Percentiles rank a stretch among this genome's conserved stretches.
Conservation (phyloP, 2,888 invertebrate species). For the Mycogona germanica region DNA sequence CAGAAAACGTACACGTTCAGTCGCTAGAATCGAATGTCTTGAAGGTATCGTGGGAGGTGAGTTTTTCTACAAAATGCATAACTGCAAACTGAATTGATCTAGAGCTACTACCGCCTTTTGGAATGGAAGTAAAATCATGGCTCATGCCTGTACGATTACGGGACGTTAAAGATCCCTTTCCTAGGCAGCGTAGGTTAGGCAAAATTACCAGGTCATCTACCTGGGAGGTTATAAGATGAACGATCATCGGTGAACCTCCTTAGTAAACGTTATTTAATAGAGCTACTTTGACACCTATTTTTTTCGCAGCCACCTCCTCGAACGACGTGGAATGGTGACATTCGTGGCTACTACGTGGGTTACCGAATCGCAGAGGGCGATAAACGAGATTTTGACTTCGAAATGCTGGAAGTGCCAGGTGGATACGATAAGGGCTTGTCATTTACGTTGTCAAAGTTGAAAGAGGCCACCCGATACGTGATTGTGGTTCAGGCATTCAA, state of each 20-base stretch:
- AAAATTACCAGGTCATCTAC: no score
- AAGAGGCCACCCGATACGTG: conserved; percentile 16
- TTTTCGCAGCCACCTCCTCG: conserved; percentile 14
- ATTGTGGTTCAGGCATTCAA: conserved; percentile 17
- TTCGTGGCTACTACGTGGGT: conserved; percentile 62
- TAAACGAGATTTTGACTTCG: conserved; percentile 4
- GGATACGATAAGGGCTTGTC: conserved; percentile 17
- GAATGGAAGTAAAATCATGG: no score
- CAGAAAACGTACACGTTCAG: conserved; percentile 15
- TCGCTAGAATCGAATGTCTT: conserved; percentile 15
- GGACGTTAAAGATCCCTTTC: no score
- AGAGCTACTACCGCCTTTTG: no score
- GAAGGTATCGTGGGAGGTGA: conserved; percentile 18
- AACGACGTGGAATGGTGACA: conserved; percentile 34
- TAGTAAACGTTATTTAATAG: no score
- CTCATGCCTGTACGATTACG: no score
- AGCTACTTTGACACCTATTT: not conserved
- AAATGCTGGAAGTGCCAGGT: conserved; percentile 13
- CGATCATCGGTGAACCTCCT: no score
- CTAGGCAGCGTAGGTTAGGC: no score
- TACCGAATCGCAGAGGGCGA: conserved; percentile 44
- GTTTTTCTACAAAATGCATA: not conserved
- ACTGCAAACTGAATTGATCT: no score
- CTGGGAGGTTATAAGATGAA: no score
- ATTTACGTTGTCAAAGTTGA: conserved; percentile 11